Evolutionary conservation across 1,140 invertebrate genomes (phyloP), one percentile per base, ranked within the genome.

Genomic region (Drosophila kanapiae): DNA sequence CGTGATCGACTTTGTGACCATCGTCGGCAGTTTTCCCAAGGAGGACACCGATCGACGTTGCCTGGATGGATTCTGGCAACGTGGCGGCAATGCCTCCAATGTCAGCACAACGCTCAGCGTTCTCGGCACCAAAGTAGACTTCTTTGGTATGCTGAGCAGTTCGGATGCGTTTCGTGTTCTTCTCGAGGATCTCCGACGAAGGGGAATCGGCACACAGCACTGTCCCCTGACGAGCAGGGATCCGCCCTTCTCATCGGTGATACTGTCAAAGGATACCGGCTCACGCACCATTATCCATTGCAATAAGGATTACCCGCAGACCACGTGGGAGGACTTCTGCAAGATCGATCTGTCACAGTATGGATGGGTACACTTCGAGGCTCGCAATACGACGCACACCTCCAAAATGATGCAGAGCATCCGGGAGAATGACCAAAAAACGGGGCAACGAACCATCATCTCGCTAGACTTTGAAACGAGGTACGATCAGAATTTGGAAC

Each of bases 41-140:
- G 94, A 95, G 80, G 94, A 95, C 80, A 93, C 94, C 3, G 94
- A 95, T 85, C 91, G 93, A 57, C 94, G 94, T 92, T 95, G 95
- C 70, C 45, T 94, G 9, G 94, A 94, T 47, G 94, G 94, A 40
- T 93, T 93, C 58, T 96, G 95, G 95, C 94, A 95, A 92, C 93
- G 95, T 81, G 96, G 96, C 16, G 96, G 96, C 23, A 97, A 97
- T 93, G 96, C 96, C 29, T 95, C 95, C 11, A 97, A 96, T 83
- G 95, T 94, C 57, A 94, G 95, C 67, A 95, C 96, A 0, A 95
- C 96, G 18, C 83, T 96, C 40, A 94, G 94, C 2, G 91, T 94
- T 29, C 91, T 96, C 4, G 95, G 94, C 9, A 93, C 86, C 2
- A 43, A 69, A n/a, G 71, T 92, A 1, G 95, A 96, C 78, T 95